Evolutionary conservation across 2,888 invertebrate genomes (phyloP), one percentile per base, ranked within the genome.

Genomic region (Stenchaetothrips biformis): DNA sequence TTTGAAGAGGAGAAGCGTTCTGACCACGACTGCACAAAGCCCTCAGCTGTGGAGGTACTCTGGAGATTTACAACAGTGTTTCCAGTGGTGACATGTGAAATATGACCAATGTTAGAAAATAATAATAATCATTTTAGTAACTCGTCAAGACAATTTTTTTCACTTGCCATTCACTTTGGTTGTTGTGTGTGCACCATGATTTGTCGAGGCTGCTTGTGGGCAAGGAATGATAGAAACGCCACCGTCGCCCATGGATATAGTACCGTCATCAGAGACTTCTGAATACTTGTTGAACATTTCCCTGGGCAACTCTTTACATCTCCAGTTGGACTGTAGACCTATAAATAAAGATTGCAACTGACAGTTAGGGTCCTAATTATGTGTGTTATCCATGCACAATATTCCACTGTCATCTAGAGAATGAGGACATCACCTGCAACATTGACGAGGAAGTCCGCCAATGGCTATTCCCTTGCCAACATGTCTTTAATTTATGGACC

Each of bases 161-260:
- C 25, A 48, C 18, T 80, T 81, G 88, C 92, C 90, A 84, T 89
- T 87, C 53, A 92, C 82, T 27, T 87, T 84, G 0, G 97, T 96
- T n/a, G 87, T 97, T 97, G 49, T 95, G 91, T 86, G n/a, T 97
- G 97, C 27, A 97, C 95, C 85, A 97, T 93, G 86, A 98, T 93
- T 85, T 95, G 95, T 80, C 97, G 89, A 0, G 98, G 97, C 85
- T 96, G 95, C 85, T 96, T 96, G 86, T 97, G 93, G 67, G 93
- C 91, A 85, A 98, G 87, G 80, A n/a, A 97, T 93, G 85, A 98
- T 95, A 83, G 94, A n/a, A 91, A 78, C 98, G 90, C 94, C 97
- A 96, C 82, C 90, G n/a, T 90, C 16, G 91, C 89, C 93, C 97
- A 97, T 2, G 95, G 94, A 83, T 91, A 88, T n/a, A 13, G 87